A percentile compares a stretch with the other conserved stretches of the same genome.
Conservation (phyloP, 2,113 vertebrate species). For the Dryoscopus gambensis region DNA sequence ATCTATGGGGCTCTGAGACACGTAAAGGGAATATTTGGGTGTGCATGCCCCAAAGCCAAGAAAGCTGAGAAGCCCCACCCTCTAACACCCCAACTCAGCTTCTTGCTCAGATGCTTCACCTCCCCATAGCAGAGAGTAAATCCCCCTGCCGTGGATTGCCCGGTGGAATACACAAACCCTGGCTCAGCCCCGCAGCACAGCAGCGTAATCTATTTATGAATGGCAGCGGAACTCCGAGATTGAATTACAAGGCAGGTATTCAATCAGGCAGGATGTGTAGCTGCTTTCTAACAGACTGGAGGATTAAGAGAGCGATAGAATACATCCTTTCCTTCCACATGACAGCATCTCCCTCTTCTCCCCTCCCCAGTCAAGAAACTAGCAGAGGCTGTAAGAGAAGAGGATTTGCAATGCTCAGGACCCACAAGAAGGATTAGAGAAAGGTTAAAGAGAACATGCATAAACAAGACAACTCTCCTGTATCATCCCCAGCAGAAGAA, state of each 20-base stretch:
- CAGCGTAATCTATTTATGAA: slow-evolving; percentile 19
- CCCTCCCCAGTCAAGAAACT: background rate
- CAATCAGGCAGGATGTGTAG: slow-evolving; percentile 46
- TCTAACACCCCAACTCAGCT: background rate
- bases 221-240: slow-evolving; percentile 35
- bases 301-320: slow-evolving; percentile 19
- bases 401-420: slow-evolving; percentile 15
- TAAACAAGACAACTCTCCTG: background rate
- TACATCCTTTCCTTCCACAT: slow-evolving; percentile 25
- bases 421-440: slow-evolving; percentile 31
- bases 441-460: background rate
- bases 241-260: slow-evolving; percentile 61
- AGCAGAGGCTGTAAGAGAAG: background rate
- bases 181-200: background rate
- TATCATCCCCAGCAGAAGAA: background rate
- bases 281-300: slow-evolving; percentile 1
- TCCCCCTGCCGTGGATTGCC: background rate
- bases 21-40: background rate
- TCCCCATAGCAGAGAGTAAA: background rate
- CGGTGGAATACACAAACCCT: background rate
- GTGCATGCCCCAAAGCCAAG: background rate
- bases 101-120: background rate
- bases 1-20: accelerated
- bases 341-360: slow-evolving; percentile 10
- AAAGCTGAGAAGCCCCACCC: background rate